Percentiles rank a stretch among this genome's conserved stretches.
These are phyloP conservation scores for Notocelia uddmanniana DNA, from an alignment of 2,888 invertebrate species.

Conservation along the genomic window DNA sequence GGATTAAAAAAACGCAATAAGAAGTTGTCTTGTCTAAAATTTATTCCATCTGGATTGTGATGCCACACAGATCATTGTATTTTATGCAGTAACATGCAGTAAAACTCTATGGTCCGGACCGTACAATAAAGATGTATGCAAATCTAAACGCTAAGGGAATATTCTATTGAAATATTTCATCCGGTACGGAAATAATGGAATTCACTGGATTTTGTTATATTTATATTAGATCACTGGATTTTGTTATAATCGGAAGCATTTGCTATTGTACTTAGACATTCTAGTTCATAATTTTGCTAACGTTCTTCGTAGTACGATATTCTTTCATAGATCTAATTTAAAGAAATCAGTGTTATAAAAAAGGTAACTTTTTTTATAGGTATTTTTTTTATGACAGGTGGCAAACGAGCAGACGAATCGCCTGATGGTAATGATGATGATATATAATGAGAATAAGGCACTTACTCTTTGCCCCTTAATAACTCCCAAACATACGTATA, in stretches of 20 bases:
- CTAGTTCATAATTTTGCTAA: background rate
- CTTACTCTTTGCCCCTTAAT: too few relatives aligned
- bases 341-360: too few relatives aligned
- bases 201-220: conserved; percentile 35
- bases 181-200: conserved; percentile 31
- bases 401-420: too few relatives aligned
- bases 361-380: too few relatives aligned
- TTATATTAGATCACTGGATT: conserved; percentile 39
- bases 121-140: conserved; percentile 42
- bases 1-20: too few relatives aligned
- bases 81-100: conserved; percentile 44
- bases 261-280: background rate
- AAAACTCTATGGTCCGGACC: conserved; percentile 35
- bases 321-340: too few relatives aligned
- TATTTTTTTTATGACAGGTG: too few relatives aligned
- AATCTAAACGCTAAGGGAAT: conserved; percentile 40
- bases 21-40: conserved; percentile 9
- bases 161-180: conserved; percentile 44
- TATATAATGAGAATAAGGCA: too few relatives aligned
- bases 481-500: too few relatives aligned
- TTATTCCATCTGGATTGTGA: conserved; percentile 15
- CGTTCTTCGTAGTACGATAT: background rate
- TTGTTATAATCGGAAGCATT: conserved; percentile 30
- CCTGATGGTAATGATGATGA: too few relatives aligned
- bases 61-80: conserved; percentile 29